phyloP scores from a whole-genome alignment of 2,113 vertebrate genomes.

The Oncorhynchus clarkii region DNA sequence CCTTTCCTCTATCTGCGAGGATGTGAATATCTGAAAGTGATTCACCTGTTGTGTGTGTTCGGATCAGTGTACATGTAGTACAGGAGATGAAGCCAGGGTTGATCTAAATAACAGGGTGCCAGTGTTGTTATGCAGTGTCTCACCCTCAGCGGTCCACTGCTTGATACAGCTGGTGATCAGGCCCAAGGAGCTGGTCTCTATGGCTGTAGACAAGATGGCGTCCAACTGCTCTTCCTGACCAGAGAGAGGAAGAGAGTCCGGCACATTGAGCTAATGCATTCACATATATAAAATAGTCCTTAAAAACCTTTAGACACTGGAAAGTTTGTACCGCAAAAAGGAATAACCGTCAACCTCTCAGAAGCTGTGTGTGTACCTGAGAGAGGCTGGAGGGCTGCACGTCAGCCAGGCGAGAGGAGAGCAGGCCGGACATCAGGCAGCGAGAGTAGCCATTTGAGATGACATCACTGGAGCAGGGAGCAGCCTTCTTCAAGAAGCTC shows the following conservation, averaged over 20 bases:
- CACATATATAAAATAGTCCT: too few species aligned
- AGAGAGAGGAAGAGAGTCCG: background rate
- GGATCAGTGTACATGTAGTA: too few species aligned
- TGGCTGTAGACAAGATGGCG: conserved; percentile 86
- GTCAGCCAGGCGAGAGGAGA: conserved; percentile 84
- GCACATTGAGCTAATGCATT: background rate
- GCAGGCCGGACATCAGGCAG: conserved; percentile 89
- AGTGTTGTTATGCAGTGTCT: conserved; percentile 12
- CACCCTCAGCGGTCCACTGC: conserved; percentile 89
- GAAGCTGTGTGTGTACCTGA: conserved; percentile 70
- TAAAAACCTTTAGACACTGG: too few species aligned
- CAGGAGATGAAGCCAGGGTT: too few species aligned
- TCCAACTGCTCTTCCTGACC: conserved; percentile 90
- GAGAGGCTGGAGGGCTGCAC: conserved; percentile 84
- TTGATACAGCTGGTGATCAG: conserved; percentile 90
- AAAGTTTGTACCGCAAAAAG: too few species aligned
- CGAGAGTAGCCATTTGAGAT: conserved; percentile 85
- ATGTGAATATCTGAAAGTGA: too few species aligned
- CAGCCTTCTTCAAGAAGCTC: conserved; percentile 88
- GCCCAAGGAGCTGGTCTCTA: conserved; percentile 88
- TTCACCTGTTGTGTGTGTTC: too few species aligned
- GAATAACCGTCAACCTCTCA: too few species aligned
- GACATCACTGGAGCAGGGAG: conserved; percentile 81
- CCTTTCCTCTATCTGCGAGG: too few species aligned
- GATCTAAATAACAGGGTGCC: too few species aligned